phyloP scores from a whole-genome alignment of 2,888 invertebrate species.

The Dynastes tityus region DNA sequence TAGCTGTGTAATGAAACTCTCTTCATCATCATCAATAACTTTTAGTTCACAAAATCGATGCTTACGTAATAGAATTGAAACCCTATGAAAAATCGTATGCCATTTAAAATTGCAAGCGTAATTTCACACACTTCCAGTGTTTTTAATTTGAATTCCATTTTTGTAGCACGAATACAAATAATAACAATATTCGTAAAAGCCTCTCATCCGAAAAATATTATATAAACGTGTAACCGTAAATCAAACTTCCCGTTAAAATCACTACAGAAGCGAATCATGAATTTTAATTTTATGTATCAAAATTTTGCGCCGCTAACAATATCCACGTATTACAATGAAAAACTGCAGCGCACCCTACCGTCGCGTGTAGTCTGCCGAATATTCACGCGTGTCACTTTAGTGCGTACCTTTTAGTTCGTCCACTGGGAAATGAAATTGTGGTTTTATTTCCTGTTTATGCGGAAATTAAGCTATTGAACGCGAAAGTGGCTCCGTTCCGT shows the following conservation, averaged over 20 bases:
- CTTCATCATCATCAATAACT: too few species aligned
- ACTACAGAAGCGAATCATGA: background rate
- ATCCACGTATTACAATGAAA: too few species aligned
- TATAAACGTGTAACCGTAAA: background rate
- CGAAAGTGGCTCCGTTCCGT: slow-evolving; percentile 14
- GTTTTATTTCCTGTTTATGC: slow-evolving; percentile 41
- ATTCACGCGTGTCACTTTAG: background rate
- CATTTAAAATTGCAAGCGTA: too few species aligned
- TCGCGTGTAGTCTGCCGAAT: too few species aligned
- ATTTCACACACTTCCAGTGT: too few species aligned
- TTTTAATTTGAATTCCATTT: too few species aligned
- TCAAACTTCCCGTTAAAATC: background rate
- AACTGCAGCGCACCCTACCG: too few species aligned
- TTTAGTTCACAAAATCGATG: too few species aligned
- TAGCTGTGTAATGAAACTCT: too few species aligned
- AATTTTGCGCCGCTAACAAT: background rate
- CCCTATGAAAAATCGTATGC: too few species aligned
- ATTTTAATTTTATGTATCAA: background rate
- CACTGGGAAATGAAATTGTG: slow-evolving; percentile 44
- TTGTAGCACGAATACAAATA: too few species aligned
- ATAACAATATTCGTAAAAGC: background rate
- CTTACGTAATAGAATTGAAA: too few species aligned
- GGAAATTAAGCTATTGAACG: slow-evolving; percentile 44
- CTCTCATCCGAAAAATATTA: background rate
- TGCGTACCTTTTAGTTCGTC: slow-evolving; percentile 7